Evolutionary conservation across 2,888 invertebrate genomes (phyloP), one percentile per base, ranked within the genome.

Genomic region (Polymixis flavicincta): DNA sequence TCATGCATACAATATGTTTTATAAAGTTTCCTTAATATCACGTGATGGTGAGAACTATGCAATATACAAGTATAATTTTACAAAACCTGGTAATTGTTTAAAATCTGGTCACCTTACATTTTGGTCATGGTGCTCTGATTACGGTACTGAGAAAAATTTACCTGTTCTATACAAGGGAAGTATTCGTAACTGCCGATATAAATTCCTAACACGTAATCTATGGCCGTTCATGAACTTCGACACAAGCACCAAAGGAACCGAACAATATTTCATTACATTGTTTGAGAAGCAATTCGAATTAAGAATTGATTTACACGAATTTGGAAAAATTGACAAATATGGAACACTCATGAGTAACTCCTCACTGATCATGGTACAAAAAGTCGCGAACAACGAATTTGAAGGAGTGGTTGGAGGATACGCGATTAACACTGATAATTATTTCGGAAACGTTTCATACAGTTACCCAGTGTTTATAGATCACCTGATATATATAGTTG

Each of bases 191-290:
- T 90, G 85, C 48, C 76, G 28, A 37, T 90, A 80, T 28, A 90
- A 86, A 81, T 82, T 92, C 13, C 57, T 87, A 2, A 76, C 86
- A 3, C 85, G 85, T 60, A 87, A 90, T 60, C 67, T 76, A 54
- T 91, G 89, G 88, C 92, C 92, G 6, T 89, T 81, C 68, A 68
- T 81, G 1, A 89, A 87, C 75, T 86, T 91, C 3, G 86, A 88
- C 50, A 28, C 74, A 11, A 71, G 65, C n/a, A 66, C 42, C 6
- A 55, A 54, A 60, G 89, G 89, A 11, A 66, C 83, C 13, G 92
- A 93, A 68, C 87, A 91, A 66, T 73, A 74, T 71, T 50, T 89
- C 14, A 37, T 92, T 17, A 48, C 78, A 45, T 55, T 87, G 37
- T 87, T 92, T 76, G 59, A 83, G 50, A 75, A 89, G 63, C 67